phyloP scores from a whole-genome alignment of 2,888 invertebrate species.

The Eugnorisma glareosa region DNA sequence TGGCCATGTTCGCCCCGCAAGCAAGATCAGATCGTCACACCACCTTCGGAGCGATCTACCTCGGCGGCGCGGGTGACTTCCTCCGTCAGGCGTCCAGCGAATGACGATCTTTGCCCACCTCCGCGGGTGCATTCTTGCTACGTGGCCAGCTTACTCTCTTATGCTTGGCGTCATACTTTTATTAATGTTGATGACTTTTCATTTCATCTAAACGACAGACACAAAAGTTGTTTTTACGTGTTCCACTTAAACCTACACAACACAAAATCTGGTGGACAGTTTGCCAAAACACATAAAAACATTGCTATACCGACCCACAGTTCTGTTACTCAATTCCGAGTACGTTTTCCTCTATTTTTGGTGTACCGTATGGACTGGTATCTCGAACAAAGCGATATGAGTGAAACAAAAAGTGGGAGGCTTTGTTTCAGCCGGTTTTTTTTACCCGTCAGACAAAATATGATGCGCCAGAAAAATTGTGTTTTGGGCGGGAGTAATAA shows the following conservation, averaged over 20 bases:
- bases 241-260: too few relatives aligned
- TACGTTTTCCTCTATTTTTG: conserved; percentile 53
- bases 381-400: conserved; percentile 65
- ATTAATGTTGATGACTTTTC: not conserved
- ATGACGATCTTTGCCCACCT: not conserved
- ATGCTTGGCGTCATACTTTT: not conserved
- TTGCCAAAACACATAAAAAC: conserved; percentile 49
- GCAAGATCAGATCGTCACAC: too few relatives aligned
- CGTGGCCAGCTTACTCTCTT: not conserved
- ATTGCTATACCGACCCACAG: conserved; percentile 39
- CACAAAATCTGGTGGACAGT: not conserved
- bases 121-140: not conserved
- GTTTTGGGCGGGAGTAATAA: conserved; percentile 29
- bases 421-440: conserved; percentile 64
- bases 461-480: conserved; percentile 37
- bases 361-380: conserved; percentile 52
- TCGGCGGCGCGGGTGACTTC: too few relatives aligned
- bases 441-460: conserved; percentile 62
- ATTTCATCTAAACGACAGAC: not conserved
- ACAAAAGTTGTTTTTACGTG: not conserved
- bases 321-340: conserved; percentile 61
- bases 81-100: not conserved
- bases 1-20: too few relatives aligned
- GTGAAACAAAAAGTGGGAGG: conserved; percentile 60
- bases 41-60: not conserved